Percentiles rank a stretch among this genome's conserved stretches.
Conservation (phyloP, 1,140 invertebrate species). For the Drosophila erecta region DNA sequence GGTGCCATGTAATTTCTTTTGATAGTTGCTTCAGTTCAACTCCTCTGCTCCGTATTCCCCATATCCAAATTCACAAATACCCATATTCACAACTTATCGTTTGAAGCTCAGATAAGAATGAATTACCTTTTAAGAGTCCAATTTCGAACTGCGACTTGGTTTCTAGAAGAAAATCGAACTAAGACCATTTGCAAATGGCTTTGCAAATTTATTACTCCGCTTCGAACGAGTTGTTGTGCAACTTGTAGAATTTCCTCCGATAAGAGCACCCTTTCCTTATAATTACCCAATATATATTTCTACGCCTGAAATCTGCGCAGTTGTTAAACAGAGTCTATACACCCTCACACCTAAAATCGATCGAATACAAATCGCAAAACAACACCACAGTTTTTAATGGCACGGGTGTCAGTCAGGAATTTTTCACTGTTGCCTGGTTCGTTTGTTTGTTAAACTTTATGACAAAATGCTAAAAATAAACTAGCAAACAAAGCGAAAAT, state of each 20-base stretch:
- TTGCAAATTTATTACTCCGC: conserved; percentile 16
- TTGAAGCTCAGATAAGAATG: conserved; percentile 13
- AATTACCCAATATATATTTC: conserved; percentile 36
- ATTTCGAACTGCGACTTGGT: conserved; percentile 27
- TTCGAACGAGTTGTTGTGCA: conserved; percentile 10
- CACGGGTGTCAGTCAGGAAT: conserved; percentile 59
- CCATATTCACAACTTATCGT: background rate
- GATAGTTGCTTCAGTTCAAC: too few relatives aligned
- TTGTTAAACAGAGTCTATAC: conserved; percentile 20
- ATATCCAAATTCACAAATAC: background rate
- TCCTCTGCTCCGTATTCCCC: background rate
- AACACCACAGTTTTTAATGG: conserved; percentile 40
- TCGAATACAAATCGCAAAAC: conserved; percentile 39
- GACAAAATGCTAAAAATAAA: conserved; percentile 79
- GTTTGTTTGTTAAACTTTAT: conserved; percentile 81
- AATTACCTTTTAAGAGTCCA: conserved; percentile 1
- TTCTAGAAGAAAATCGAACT: background rate
- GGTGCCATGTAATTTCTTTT: background rate
- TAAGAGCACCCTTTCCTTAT: conserved; percentile 30
- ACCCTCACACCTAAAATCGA: conserved; percentile 17
- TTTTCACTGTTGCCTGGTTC: conserved; percentile 54
- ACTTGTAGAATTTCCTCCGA: conserved; percentile 17
- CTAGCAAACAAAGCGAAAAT: conserved; percentile 38
- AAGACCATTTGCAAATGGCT: conserved; percentile 5
- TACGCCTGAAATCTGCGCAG: conserved; percentile 35